Base-by-base conservation (phyloP, 2,888 invertebrate genomes). In the Lycocerus yunnanus region DNA sequence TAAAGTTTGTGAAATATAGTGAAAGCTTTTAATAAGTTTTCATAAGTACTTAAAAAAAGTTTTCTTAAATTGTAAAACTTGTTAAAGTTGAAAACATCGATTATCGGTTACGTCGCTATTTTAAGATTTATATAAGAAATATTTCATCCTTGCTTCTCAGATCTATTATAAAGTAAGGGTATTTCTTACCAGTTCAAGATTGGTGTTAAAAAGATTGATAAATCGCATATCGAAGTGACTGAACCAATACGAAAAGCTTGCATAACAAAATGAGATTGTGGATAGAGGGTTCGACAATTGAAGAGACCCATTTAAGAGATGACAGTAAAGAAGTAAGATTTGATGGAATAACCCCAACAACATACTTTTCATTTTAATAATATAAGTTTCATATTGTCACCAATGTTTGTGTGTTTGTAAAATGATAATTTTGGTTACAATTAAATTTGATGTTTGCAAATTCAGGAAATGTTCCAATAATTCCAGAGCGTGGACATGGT, bases 61-160 rank as follows among this genome's bases (percentile, higher is more conserved):
- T 73, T 68, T 16, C 69, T 59, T 59, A 59, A 67, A 69, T 69
- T 69, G 73, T 69, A 69, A 73, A 73, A 73, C 59, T 69, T 69
- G 73, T 73, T 70, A 66, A 73, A 69, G 71, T 74, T 74, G 68
- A 58, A 73, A 74, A 74, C 69, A 73, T 74, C 71, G 74, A 74
- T 74, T 74, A 74, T 74, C 63, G 71, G 24, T 73, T 71, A 76
- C 69, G 78, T 76, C 74, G 72, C 74, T 76, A 74, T 76, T 78
- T 76, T 69, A 78, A 78, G 78, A 77, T 77, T 78, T 76, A 78
- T 78, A 77, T 71, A 75, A 77, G 75, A 66, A 77, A 75, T 75
- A 72, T 71, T 71, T 71, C 75, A 66, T 73, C 66, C 71, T 67
- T 63, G 66, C 58, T 66, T 66, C 69, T 58, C 73, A 75, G 69